phyloP scores from a whole-genome alignment of 2,797 vertebrate genomes.

The Acipenser transmontanus region DNA sequence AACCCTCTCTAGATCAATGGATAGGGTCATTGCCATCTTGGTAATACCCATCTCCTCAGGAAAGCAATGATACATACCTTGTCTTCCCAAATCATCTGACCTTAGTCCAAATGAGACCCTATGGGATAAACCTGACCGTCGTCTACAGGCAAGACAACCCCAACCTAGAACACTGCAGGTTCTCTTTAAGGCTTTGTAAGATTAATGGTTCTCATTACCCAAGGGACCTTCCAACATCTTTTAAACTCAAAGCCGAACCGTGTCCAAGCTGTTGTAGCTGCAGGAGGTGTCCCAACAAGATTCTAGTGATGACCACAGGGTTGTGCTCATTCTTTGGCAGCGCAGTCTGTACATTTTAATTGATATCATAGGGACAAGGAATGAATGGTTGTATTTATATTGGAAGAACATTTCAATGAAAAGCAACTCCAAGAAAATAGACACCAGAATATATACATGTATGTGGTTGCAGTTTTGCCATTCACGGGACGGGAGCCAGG shows the following conservation, averaged over 20 bases:
- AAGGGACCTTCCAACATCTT: constrained; percentile 36
- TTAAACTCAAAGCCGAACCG: constrained; percentile 60
- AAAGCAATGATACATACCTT: constrained; percentile 27
- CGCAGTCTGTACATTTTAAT: constrained; percentile 39
- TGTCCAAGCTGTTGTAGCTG: constrained; percentile 64
- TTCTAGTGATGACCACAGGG: constrained; percentile 44
- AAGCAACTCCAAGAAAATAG: no score
- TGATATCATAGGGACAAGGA: no score
- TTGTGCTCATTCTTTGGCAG: constrained; percentile 63
- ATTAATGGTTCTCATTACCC: constrained; percentile 58
- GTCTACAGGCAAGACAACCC: constrained; percentile 40
- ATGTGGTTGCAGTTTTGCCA: no score
- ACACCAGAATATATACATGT: no score
- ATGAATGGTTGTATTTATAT: no score
- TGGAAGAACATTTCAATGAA: no score
- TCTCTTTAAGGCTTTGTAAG: constrained; percentile 59
- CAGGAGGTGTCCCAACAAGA: constrained; percentile 4
- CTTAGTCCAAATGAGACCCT: constrained; percentile 54
- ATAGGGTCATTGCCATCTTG: neutral
- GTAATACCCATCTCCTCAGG: constrained; percentile 21
- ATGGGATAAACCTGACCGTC: constrained; percentile 40
- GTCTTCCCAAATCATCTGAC: constrained; percentile 53
- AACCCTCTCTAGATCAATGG: neutral
- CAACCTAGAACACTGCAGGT: constrained; percentile 43
- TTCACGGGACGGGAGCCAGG: no score